Base-by-base conservation (phyloP, 1,140 invertebrate genomes). In the Stegodyphus mimosarum region DNA sequence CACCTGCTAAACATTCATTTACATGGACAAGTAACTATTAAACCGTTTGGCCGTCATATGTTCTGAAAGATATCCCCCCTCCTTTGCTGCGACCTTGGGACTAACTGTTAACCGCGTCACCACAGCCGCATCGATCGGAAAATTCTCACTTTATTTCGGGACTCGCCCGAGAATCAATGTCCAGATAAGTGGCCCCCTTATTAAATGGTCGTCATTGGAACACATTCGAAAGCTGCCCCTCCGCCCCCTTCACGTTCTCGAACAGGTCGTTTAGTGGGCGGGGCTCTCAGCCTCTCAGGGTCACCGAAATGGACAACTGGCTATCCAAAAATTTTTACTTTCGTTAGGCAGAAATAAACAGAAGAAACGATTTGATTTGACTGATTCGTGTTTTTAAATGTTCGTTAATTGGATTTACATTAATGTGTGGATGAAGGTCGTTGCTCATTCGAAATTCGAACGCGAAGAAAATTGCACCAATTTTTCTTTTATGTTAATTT, bases 141-240 rank as follows among this genome's bases (percentile, higher is more conserved):
- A 33, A 33, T 33, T 33, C 53, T 52, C n/a, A 13, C 55, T 74
- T 55, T 74, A 74, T 74, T 74, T 74, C 53, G 53, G 55, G 72
- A 55, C 52, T 11, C 51, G 9, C 51, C 9, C 52, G 52, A n/a
- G 72, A 74, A 74, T 55, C 72, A 48, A 7, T 74, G 72, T 18
- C 72, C 18, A 10, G n/a, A 18, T 74, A 74, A 74, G 52, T 60
- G 52, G 17, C 2, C 72, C 9, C 18, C 18, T 33, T 48, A 63
- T 74, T 60, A 74, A 74, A 74, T 74, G 52, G 72, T 18, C 5
- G 52, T 33, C 53, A 74, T 74, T 33, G 33, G 33, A 33, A 33
- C 33, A 1, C 3, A 33, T 33, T 33, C 33, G 33, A 33, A 33
- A 33, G 33, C 72, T 60, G 72, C 9, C n/a, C 5, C 51, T 71